Conservation (phyloP, 2,888 invertebrate genomes). For the Sacculina carcini region DNA sequence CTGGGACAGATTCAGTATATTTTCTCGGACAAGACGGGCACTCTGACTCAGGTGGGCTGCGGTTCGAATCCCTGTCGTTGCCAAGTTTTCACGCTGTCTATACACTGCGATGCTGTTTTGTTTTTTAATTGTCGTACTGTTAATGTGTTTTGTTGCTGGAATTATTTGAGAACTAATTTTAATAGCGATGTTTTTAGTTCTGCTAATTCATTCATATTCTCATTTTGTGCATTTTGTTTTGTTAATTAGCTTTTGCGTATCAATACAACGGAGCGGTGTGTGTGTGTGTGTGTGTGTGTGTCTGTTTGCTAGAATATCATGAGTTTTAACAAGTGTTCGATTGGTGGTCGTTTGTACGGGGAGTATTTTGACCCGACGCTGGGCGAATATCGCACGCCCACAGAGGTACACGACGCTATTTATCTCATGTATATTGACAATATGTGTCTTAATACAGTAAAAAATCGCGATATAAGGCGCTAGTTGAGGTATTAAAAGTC, state of each 20-base stretch:
- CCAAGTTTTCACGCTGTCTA: neutral
- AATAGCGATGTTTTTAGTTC: no score
- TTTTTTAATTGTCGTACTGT: no score
- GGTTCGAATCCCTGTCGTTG: neutral
- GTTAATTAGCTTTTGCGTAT: neutral
- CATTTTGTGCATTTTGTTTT: no score
- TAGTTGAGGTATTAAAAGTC: no score
- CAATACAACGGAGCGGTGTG: neutral
- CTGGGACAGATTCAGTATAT: constrained; percentile 96
- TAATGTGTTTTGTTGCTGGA: no score
- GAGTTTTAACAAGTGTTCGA: constrained; percentile 98
- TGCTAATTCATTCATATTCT: no score
- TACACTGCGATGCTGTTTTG: neutral
- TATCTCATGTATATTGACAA: no score
- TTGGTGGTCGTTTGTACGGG: constrained; percentile 71
- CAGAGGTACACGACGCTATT: constrained; percentile 38
- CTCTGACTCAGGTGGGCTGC: constrained; percentile 44
- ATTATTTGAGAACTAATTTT: no score
- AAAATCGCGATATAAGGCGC: no score
- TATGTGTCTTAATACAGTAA: no score
- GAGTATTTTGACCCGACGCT: constrained; percentile 63
- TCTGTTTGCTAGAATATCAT: constrained; percentile 55
- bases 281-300: neutral
- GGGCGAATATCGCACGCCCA: constrained; percentile 61
- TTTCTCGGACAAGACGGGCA: constrained; percentile 98